These are phyloP conservation scores for Eolophus roseicapilla DNA, from an alignment of 2,113 vertebrate genomes.

Conservation along the genomic window DNA sequence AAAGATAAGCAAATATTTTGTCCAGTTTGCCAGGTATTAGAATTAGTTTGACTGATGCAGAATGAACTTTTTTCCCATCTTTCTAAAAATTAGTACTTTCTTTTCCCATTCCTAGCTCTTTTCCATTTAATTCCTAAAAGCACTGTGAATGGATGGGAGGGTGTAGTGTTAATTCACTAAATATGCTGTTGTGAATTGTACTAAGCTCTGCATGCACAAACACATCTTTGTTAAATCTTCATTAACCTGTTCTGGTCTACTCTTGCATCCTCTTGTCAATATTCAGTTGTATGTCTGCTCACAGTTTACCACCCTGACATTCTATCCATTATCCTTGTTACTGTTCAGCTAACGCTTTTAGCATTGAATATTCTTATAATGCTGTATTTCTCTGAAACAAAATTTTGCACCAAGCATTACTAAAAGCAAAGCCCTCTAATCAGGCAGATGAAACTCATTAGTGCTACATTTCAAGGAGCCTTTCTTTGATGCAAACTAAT, in stretches of 20 bases:
- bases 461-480: not conserved
- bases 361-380: not conserved
- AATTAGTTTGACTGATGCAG: not conserved
- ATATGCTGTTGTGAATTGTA: not conserved
- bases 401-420: not conserved
- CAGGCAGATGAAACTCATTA: constrained; percentile 54
- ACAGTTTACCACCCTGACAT: not conserved
- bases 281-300: not conserved
- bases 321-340: not conserved
- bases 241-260: not conserved
- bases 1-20: not conserved
- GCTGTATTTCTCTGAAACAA: not conserved
- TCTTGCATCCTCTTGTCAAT: not conserved
- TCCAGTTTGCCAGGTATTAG: not conserved
- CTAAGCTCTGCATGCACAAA: not conserved
- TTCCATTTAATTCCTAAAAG: not conserved
- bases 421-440: constrained; percentile 45
- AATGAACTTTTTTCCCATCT: not conserved
- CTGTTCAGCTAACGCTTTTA: constrained; percentile 21
- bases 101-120: not conserved
- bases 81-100: not conserved
- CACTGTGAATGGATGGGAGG: not conserved
- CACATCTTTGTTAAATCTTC: not conserved
- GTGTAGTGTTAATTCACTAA: not conserved
- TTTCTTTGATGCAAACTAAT: constrained; percentile 67